Evolutionary conservation across 2,797 vertebrate genomes (phyloP), one percentile per base, ranked within the genome.

Genomic region (Cygnus olor): DNA sequence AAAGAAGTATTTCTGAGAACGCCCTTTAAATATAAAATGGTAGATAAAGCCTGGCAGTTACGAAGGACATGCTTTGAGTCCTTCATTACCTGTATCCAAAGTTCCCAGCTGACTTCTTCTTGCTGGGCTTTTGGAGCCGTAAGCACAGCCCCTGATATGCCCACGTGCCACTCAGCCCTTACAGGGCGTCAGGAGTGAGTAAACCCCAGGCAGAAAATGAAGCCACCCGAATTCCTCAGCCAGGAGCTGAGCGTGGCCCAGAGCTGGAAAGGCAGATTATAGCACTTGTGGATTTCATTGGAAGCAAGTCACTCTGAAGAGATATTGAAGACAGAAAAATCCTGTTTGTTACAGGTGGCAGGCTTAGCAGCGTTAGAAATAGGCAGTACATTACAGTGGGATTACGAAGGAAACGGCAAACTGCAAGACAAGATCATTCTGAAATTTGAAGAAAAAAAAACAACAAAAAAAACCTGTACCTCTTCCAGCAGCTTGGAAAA

Each of bases 161-260:
- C 30, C 4, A 0, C 0, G 2, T 68, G 10, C 14, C 1, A 2
- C 8, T 5, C 54, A 24, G 34, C 19, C 9, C 0, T 57, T 70
- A 2, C 0, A 1, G 36, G 44, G 9, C 20, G 8, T 30, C 15
- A 20, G 56, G 30, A 66, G 16, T 11, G 2, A 53, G 19, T 17
- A 74, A 90, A 84, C 11, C 36, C 24, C 47, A 45, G 38, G 74
- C 18, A 68, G 72, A 44, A 68, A 65, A 42, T 3, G 80, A 69
- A 94, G 7, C 17, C 32, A 4, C 69, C 28, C 5, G 45, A 86
- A 81, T 86, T 45, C 42, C 18, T 63, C 63, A 44, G n/a, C 16
- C 65, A 68, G 85, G 60, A 92, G 53, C 47, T n/a, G 68, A 87
- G 44, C 0, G 1, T 51, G 85, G 70, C 45, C 54, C 30, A 16